phyloP scores from a whole-genome alignment of 2,888 invertebrate species.

The Gryllus longicercus region DNA sequence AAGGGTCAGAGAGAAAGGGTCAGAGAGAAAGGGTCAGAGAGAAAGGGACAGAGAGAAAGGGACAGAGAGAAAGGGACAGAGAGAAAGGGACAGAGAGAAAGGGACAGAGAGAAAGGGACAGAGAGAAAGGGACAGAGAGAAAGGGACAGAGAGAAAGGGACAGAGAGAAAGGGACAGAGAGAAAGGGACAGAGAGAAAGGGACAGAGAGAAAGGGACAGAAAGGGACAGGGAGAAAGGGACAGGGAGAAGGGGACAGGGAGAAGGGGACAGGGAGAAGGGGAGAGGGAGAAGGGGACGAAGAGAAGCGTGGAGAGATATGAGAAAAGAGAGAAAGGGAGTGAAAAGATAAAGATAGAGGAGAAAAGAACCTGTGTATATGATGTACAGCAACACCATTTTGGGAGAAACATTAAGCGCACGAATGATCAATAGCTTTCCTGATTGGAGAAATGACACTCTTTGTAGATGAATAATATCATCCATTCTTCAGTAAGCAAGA shows the following conservation, averaged over 20 bases:
- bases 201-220: neutral
- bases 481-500: too few species aligned
- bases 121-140: slow-evolving; percentile 19
- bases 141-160: neutral
- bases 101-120: slow-evolving; percentile 27
- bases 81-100: slow-evolving; percentile 31
- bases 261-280: neutral
- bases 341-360: neutral
- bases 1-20: neutral
- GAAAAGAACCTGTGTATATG: too few species aligned
- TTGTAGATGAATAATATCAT: too few species aligned
- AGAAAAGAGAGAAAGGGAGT: neutral
- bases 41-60: slow-evolving; percentile 27
- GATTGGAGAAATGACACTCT: too few species aligned
- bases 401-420: too few species aligned
- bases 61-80: slow-evolving; percentile 28
- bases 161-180: neutral
- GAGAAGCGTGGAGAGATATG: neutral
- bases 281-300: neutral
- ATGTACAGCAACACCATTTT: too few species aligned
- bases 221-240: neutral
- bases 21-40: neutral
- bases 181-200: neutral
- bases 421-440: too few species aligned
- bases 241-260: neutral